Percentiles rank a stretch among this genome's conserved stretches.
Conservation (phyloP, 2,113 vertebrate species). For the Mionectes macconnelli region DNA sequence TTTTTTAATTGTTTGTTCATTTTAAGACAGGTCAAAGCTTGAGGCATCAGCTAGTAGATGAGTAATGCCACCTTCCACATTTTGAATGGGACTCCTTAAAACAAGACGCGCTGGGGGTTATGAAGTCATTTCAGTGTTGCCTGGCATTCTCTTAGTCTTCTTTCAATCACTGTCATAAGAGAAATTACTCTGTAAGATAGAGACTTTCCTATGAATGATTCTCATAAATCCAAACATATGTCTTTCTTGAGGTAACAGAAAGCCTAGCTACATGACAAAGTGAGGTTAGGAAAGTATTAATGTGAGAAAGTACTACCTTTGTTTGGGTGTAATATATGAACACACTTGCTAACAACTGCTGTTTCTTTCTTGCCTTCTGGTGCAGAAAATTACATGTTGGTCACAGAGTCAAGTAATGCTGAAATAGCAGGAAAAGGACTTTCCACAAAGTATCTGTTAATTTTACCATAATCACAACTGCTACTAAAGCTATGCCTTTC, state of each 20-base stretch:
- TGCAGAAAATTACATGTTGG: not conserved
- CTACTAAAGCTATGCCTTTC: not conserved
- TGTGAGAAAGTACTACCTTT: not conserved
- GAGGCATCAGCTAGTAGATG: not conserved
- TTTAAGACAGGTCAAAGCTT: not conserved
- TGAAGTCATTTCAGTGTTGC: not conserved
- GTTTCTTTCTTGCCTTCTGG: not conserved
- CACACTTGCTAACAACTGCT: not conserved
- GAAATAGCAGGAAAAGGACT: not conserved
- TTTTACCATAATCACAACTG: not conserved
- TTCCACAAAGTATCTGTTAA: not conserved
- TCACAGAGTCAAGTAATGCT: not conserved
- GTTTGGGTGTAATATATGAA: not conserved
- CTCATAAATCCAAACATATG: not conserved
- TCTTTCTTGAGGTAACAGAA: conserved; percentile 20
- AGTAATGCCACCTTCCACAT: not conserved
- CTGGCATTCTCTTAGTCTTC: not conserved
- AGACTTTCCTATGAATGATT: not conserved
- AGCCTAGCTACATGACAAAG: not conserved
- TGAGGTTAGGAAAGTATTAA: conserved; percentile 8
- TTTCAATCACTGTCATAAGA: not conserved
- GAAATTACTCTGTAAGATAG: not conserved
- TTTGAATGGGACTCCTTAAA: not conserved
- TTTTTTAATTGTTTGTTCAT: not conserved
- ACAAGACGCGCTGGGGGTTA: not conserved